Evolutionary conservation across 2,888 invertebrate genomes (phyloP).

Genomic region (Platypus cylindrus): DNA sequence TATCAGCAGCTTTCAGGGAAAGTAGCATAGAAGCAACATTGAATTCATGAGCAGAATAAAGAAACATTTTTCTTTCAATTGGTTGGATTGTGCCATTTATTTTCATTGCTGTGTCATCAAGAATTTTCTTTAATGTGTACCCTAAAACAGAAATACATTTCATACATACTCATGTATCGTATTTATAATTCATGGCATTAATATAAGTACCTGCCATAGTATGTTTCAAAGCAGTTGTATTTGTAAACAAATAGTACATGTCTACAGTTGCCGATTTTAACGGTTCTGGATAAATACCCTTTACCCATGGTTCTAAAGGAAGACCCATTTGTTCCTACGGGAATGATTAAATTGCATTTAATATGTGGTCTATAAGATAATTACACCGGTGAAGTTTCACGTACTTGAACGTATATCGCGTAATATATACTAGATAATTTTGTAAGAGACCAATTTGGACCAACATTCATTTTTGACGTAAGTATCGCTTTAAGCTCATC

Average conservation of each 20-base stretch:
- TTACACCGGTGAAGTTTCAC: too few species aligned
- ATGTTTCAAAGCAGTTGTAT: not conserved
- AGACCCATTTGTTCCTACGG: not conserved
- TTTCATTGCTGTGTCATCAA: conserved; percentile 22
- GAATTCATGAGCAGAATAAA: conserved; percentile 29
- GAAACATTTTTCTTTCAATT: conserved; percentile 22
- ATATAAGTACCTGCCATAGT: not conserved
- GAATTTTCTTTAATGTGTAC: conserved; percentile 25
- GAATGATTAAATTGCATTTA: too few species aligned
- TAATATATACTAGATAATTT: too few species aligned
- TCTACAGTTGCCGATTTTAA: conserved; percentile 1
- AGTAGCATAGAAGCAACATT: conserved; percentile 24
- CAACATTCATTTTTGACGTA: too few species aligned
- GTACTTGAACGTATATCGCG: too few species aligned
- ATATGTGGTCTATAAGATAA: too few species aligned
- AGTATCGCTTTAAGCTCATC: too few species aligned
- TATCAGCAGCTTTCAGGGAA: conserved; percentile 17
- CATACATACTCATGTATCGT: not conserved
- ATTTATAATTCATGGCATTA: not conserved
- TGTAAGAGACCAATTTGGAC: too few species aligned
- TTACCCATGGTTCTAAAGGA: not conserved
- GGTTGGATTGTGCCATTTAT: conserved; percentile 16
- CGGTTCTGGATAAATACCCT: not conserved
- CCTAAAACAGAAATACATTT: conserved; percentile 20
- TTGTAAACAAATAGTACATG: not conserved